Evolutionary conservation across 2,113 vertebrate species (phyloP).

Genomic region (Grus americana): DNA sequence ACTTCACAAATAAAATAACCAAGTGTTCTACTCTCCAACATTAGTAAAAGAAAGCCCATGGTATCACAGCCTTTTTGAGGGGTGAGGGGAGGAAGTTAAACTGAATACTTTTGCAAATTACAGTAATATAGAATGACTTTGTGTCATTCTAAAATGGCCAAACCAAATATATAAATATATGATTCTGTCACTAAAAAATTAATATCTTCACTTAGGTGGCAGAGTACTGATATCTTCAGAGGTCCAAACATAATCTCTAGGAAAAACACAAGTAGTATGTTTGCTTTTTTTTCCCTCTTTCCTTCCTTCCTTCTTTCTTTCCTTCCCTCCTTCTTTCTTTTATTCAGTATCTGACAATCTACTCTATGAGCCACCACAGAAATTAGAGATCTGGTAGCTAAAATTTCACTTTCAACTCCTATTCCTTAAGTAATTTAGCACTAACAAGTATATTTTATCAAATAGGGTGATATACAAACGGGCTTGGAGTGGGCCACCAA

Average conservation of each 20-base stretch:
- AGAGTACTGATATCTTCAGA: background rate
- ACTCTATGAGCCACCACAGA: background rate
- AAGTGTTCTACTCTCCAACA: background rate
- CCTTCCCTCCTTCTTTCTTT: too few species aligned
- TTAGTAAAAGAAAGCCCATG: background rate
- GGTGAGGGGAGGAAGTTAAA: background rate
- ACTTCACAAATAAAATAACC: background rate
- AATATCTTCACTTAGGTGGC: background rate
- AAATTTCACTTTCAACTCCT: background rate
- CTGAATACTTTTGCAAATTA: background rate
- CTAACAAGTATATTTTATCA: background rate
- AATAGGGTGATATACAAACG: background rate
- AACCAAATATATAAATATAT: background rate
- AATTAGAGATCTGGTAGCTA: background rate
- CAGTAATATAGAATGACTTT: background rate
- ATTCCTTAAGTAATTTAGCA: background rate
- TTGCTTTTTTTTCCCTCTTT: too few species aligned
- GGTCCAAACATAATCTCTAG: background rate
- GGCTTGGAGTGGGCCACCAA: background rate
- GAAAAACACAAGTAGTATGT: background rate
- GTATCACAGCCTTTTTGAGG: background rate
- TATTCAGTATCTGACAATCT: background rate
- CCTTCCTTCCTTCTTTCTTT: too few species aligned
- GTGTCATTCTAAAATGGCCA: background rate
- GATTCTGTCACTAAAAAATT: background rate